Base-by-base conservation (phyloP, 2,113 vertebrate species). In the Manacus vitellinus region DNA sequence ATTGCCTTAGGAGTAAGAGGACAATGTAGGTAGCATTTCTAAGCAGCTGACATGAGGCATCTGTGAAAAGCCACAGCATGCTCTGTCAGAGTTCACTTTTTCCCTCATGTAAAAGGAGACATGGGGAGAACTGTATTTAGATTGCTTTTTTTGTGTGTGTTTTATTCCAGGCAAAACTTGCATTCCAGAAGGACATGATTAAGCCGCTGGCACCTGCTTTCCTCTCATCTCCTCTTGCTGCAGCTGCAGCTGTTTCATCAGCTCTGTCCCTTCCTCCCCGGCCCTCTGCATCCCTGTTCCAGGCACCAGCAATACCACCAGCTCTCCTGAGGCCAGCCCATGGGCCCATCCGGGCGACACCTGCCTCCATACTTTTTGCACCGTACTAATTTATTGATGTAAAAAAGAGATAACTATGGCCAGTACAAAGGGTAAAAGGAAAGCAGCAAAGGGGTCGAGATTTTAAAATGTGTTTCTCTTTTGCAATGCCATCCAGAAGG, bases 281-380 rank as follows among this genome's bases (percentile, higher is more conserved):
- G 33, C 98, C 98, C 14, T 82, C 98, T 0, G 93, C 98, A 35
- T 98, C 99, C 28, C 95, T 99, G 83, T 99, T 99, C 97, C 98
- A 99, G 88, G 98, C 98, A 0, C 86, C 98, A 3, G 97, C 98
- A 20, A 97, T 99, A 41, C 97, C 98, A 2, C 98, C 98, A 8
- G 98, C 99, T 49, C 99, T 99, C 83, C 98, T 99, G 86, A 98
- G 99, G 91, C 98, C 99, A 0, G 99, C 98, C 46, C 99, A 99
- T 0, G 99, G 99, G 68, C 99, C 99, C 79, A 98, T 99, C 67
- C 98, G 99, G 37, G 97, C 99, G 4, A 98, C 98, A 7, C 98
- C 98, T 3, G 97, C 99, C 61, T 99, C 99, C 21, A 99, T 99
- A 84, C 99, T 99, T 80, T 99, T 99, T 83, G 93, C 99, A 17